Evolutionary conservation across 2,797 vertebrate species (phyloP).

Genomic region (Coranthus polyacanthus): DNA sequence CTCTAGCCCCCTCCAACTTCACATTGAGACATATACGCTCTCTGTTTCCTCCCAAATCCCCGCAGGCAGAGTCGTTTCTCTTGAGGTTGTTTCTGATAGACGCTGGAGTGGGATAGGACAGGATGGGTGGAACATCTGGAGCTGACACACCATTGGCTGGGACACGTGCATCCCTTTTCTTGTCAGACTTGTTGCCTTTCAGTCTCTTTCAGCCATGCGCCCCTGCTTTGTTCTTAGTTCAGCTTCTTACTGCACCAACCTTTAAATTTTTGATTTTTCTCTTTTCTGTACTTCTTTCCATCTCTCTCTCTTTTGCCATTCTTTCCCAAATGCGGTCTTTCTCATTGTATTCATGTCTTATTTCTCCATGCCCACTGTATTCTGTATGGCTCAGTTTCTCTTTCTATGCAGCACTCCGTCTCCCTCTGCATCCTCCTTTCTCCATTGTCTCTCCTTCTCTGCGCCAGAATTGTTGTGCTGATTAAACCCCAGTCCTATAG

Average conservation of each 20-base stretch:
- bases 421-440: constrained; percentile 31
- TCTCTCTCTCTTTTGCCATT: not conserved
- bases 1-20: too few species aligned
- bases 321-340: not conserved
- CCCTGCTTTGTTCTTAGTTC: too few species aligned
- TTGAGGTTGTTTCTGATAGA: constrained; percentile 35
- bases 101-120: constrained; percentile 24
- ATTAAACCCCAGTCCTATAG: constrained; percentile 10
- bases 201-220: not conserved
- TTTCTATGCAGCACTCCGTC: constrained; percentile 15
- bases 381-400: constrained; percentile 13
- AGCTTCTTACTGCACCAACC: too few species aligned
- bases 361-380: constrained; percentile 4
- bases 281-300: too few species aligned
- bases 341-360: not conserved
- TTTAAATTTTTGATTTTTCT: too few species aligned
- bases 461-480: constrained; percentile 22
- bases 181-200: not conserved
- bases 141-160: constrained; percentile 31
- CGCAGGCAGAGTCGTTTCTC: constrained; percentile 7
- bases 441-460: constrained; percentile 25
- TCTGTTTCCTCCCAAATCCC: constrained; percentile 2
- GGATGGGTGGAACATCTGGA: constrained; percentile 50
- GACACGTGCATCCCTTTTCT: constrained; percentile 40
- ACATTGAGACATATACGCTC: not conserved